These are phyloP conservation scores for Dinocampus coccinellae DNA, from an alignment of 2,888 invertebrate species.

Conservation along the genomic window DNA sequence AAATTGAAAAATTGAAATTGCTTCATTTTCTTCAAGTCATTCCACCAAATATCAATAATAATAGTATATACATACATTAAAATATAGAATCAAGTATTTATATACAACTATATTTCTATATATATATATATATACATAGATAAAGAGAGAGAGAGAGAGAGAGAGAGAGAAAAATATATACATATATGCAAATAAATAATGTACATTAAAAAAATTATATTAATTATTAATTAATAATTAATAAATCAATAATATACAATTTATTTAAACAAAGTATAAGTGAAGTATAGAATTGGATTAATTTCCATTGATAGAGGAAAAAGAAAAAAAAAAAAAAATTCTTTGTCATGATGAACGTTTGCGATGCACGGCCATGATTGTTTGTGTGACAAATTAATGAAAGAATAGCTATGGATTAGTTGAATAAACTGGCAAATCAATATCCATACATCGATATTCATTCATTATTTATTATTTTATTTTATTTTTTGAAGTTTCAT, in stretches of 20 bases:
- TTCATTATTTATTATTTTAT: neutral
- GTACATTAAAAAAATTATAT: neutral
- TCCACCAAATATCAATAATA: neutral
- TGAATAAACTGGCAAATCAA: neutral
- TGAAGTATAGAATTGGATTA: neutral
- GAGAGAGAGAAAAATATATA: too few species aligned
- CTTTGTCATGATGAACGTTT: slow-evolving; percentile 30
- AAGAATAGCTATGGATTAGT: neutral
- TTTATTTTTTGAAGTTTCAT: too few species aligned
- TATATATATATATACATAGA: neutral
- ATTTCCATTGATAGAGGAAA: neutral
- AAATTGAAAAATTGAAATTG: neutral
- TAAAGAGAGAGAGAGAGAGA: too few species aligned
- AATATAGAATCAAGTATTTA: too few species aligned
- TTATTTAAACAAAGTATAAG: neutral
- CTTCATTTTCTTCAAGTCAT: neutral
- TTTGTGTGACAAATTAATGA: slow-evolving; percentile 9
- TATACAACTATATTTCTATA: neutral
- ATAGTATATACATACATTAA: too few species aligned
- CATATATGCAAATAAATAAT: too few species aligned
- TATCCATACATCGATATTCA: slow-evolving; percentile 4
- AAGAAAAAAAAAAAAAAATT: slow-evolving; percentile 11
- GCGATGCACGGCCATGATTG: slow-evolving; percentile 23
- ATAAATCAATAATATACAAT: neutral
- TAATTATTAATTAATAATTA: neutral